These are phyloP conservation scores for Zosterops borbonicus DNA, from an alignment of 2,113 vertebrate species.

Conservation along the genomic window DNA sequence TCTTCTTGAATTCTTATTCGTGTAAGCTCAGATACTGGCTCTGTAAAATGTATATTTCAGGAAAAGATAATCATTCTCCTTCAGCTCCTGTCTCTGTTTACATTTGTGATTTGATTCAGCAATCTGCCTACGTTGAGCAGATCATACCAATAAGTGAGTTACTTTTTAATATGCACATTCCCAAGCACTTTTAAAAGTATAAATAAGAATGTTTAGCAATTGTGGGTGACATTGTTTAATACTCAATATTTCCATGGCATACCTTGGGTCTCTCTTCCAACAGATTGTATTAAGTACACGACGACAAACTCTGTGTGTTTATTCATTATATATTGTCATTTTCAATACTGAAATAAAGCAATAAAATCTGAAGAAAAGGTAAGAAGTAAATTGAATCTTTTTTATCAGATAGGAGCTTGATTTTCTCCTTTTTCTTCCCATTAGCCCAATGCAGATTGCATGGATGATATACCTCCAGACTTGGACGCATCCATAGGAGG, in stretches of 20 bases:
- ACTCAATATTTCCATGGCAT: neutral
- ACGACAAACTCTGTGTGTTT: neutral
- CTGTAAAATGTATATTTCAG: neutral
- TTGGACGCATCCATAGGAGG: slow-evolving; percentile 86
- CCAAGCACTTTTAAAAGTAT: neutral
- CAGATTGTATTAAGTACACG: neutral
- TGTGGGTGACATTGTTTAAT: neutral
- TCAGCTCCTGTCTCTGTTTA: neutral
- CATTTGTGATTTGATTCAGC: slow-evolving; percentile 9
- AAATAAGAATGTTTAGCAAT: neutral
- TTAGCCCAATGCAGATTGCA: slow-evolving; percentile 89
- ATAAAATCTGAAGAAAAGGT: neutral
- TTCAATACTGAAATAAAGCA: neutral
- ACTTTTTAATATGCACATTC: neutral
- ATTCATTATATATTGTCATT: neutral
- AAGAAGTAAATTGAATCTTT: neutral
- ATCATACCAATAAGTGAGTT: neutral
- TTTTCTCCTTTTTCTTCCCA: neutral
- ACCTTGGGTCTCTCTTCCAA: neutral
- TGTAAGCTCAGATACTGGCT: neutral
- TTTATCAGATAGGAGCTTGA: neutral
- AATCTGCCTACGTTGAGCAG: neutral
- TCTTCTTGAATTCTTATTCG: neutral
- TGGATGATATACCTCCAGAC: slow-evolving; percentile 88
- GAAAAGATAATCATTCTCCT: neutral